Base-by-base conservation (phyloP, 2,888 invertebrate species). In the Phalangium opilio region DNA sequence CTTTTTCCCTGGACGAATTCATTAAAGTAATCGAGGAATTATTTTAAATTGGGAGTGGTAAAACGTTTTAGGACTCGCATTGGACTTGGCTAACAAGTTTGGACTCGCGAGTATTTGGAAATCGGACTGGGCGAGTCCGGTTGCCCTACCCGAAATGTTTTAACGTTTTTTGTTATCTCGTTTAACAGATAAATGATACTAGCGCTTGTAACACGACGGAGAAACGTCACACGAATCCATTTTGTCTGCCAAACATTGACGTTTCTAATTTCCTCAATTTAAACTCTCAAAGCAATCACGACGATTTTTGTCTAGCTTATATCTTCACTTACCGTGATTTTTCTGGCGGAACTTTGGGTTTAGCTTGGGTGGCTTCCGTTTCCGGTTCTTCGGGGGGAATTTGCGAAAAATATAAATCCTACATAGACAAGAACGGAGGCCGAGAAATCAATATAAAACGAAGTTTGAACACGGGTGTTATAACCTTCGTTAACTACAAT, bases 331-430 rank as follows among this genome's bases (percentile, higher is more conserved):
- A 87, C 66, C 77, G 93, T 61, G 96, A 98, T 68, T 98, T 98
- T 66, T 90, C 90, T 17, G 93, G 93, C 8, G 98, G 98, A 50
- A 98, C 98, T 15, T 73, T 98, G 38, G 98, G 98, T 18, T 72
- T 99, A 41, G 98, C 98, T 3, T 99, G 98, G 98, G 98, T 99
- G 19, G 98, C 96, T 21, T 89, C 91, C 53, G 90, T 93, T 0
- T 86, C 86, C 50, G 70, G 70, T 67, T 63, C 95, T 2, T 93
- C 93, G 4, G 98, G 98, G 44, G 98, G 98, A 44, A 93, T 98
- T 59, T 98, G 98, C 69, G 96, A 98, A 70, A 86, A 85, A 66
- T 90, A 87, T 71, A 95, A 96, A 70, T 83, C 87, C 1, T 95
- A 93, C 71, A 91, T 90, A 7, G 93, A 95, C 68, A 91, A 90